A percentile compares a stretch with the other conserved stretches of the same genome.
Evolutionary conservation across 1,140 invertebrate species (phyloP).

Genomic region (Drosophila ogumai): DNA sequence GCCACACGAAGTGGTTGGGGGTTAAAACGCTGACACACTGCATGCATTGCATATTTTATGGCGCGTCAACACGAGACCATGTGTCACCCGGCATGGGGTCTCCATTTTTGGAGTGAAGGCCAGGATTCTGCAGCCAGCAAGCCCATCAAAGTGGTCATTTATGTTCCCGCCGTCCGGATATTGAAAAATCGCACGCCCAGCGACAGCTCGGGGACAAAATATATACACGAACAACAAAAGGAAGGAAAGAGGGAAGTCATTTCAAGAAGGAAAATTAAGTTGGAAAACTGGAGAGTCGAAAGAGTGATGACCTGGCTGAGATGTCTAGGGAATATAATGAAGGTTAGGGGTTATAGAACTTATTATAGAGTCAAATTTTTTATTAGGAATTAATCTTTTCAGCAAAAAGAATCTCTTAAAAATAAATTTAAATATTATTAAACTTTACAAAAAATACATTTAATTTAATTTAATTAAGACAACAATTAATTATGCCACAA

Average conservation of each 20-base stretch:
- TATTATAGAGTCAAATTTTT: neutral
- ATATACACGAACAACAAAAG: constrained; percentile 26
- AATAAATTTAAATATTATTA: no score
- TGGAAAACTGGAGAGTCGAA: neutral
- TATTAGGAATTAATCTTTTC: neutral
- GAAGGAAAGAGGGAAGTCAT: neutral
- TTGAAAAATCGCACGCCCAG: constrained; percentile 71
- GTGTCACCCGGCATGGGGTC: constrained; percentile 64
- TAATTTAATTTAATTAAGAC: neutral
- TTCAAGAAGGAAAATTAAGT: constrained; percentile 51
- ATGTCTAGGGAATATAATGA: neutral
- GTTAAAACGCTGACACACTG: constrained; percentile 72
- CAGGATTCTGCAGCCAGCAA: constrained; percentile 14
- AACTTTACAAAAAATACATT: neutral
- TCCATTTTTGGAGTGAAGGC: constrained; percentile 9
- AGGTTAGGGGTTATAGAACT: neutral
- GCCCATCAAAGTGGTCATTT: constrained; percentile 61
- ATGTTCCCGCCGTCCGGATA: constrained; percentile 57
- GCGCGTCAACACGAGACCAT: constrained; percentile 81
- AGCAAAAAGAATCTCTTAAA: no score
- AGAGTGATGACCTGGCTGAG: neutral
- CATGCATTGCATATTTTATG: constrained; percentile 82
- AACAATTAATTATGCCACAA: neutral
- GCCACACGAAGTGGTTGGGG: constrained; percentile 1
- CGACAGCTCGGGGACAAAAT: constrained; percentile 30